Conservation (phyloP, 30 jellyfish, hydroid and myxozoan species). For the Aurelia sp. region DNA sequence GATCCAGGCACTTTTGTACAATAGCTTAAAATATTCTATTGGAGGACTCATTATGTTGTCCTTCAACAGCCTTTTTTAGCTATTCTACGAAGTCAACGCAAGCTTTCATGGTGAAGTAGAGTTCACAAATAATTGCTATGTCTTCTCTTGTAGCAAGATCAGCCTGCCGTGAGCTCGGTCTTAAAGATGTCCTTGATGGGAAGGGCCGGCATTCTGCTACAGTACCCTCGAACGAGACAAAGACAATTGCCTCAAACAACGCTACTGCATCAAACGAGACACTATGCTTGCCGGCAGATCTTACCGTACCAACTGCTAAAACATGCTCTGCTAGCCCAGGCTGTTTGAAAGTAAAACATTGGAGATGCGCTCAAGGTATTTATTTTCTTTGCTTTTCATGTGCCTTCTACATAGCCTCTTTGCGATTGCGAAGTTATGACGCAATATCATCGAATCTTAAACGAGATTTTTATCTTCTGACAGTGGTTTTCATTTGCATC, state of each 20-base stretch:
- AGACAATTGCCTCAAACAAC: neutral
- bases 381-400: neutral
- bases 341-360: neutral
- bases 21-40: too few species aligned
- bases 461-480: too few species aligned
- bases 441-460: too few species aligned
- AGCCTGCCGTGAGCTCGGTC: slow-evolving; percentile 30
- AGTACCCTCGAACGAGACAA: neutral
- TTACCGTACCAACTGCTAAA: neutral
- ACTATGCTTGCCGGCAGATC: slow-evolving; percentile 1
- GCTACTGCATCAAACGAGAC: neutral
- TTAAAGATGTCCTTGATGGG: slow-evolving; percentile 4
- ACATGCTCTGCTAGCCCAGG: neutral
- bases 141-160: neutral
- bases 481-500: too few species aligned
- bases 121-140: too few species aligned
- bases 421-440: too few species aligned
- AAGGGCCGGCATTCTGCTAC: neutral
- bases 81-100: too few species aligned
- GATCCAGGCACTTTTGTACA: too few species aligned
- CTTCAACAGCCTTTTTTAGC: too few species aligned
- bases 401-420: too few species aligned
- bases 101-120: too few species aligned
- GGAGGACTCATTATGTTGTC: too few species aligned
- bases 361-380: slow-evolving; percentile 24